A percentile compares a stretch with the other conserved stretches of the same genome.
These are phyloP conservation scores for Prosopocoilus inquinatus DNA, from an alignment of 2,888 invertebrate species.

Conservation along the genomic window DNA sequence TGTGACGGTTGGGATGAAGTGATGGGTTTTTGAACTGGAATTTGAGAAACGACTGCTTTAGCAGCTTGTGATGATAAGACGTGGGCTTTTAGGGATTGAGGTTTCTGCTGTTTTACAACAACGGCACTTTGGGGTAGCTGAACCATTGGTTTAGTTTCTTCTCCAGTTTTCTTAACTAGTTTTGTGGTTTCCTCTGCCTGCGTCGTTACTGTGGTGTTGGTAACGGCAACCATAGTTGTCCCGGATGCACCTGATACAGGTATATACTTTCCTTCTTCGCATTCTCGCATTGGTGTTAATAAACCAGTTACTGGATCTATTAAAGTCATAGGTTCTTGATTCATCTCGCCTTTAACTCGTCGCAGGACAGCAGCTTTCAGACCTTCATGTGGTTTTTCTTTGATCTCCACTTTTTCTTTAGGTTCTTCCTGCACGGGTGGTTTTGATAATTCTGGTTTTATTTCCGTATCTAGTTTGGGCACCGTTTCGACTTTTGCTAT, in stretches of 20 bases:
- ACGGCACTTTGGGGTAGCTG: constrained; percentile 13
- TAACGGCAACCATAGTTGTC: neutral
- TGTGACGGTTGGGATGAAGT: constrained; percentile 22
- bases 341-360: constrained; percentile 46
- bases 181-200: neutral
- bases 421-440: constrained; percentile 18
- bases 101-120: constrained; percentile 50
- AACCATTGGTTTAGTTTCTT: neutral
- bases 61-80: constrained; percentile 57
- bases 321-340: constrained; percentile 61
- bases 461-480: constrained; percentile 23
- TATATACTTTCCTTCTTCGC: constrained; percentile 68
- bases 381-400: constrained; percentile 43
- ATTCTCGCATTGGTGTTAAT: constrained; percentile 67
- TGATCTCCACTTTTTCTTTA: constrained; percentile 13
- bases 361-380: constrained; percentile 47
- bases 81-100: constrained; percentile 63
- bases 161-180: constrained; percentile 1
- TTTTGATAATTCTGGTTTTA: constrained; percentile 33
- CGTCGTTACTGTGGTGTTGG: neutral
- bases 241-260: constrained; percentile 50
- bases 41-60: constrained; percentile 36
- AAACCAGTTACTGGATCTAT: constrained; percentile 76
- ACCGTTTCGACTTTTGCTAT: constrained; percentile 36
- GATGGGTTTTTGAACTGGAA: constrained; percentile 25